phyloP scores from a whole-genome alignment of 1,140 invertebrate species.

The Apis laboriosa region DNA sequence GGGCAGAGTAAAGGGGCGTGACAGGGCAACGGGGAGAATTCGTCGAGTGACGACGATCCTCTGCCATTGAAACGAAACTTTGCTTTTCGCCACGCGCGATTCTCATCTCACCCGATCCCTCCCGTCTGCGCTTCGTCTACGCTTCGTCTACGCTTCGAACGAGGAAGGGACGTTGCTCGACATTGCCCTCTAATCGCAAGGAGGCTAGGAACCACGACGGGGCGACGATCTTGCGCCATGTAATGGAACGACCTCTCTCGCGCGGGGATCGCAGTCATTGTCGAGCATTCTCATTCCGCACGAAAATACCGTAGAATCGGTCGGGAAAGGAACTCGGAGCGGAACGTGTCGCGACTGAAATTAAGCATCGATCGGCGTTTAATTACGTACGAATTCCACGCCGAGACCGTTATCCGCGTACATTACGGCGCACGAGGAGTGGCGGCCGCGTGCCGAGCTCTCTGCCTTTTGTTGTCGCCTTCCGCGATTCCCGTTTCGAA shows the following conservation, averaged over 20 bases:
- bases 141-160: neutral
- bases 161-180: neutral
- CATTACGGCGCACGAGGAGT: neutral
- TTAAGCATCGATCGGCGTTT: neutral
- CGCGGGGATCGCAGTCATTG: constrained; percentile 73
- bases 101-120: constrained; percentile 47
- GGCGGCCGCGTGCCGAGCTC: neutral
- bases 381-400: constrained; percentile 20
- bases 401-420: neutral
- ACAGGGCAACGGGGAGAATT: neutral
- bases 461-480: neutral
- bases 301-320: neutral
- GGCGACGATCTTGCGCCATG: neutral
- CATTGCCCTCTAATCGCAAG: constrained; percentile 38
- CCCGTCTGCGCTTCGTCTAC: constrained; percentile 21
- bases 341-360: neutral
- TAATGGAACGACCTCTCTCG: constrained; percentile 67
- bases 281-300: neutral
- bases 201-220: constrained; percentile 15
- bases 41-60: constrained; percentile 58
- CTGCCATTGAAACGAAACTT: constrained; percentile 59
- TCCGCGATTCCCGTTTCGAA: neutral
- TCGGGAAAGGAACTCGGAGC: neutral
- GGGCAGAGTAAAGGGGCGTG: neutral
- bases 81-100: constrained; percentile 67